phyloP scores from a whole-genome alignment of 2,797 vertebrate genomes.

The Falco berigora region DNA sequence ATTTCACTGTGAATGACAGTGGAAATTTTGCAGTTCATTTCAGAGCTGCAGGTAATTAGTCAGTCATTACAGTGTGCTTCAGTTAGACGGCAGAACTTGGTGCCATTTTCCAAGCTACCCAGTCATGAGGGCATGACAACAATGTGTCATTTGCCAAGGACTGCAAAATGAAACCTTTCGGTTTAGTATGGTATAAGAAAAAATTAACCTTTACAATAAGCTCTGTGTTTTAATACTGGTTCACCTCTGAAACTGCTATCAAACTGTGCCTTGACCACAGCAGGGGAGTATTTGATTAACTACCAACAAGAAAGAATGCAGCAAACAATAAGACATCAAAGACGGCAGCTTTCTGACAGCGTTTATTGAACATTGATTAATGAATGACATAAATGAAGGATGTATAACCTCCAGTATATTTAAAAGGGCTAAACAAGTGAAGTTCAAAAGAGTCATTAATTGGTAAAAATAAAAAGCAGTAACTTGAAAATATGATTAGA shows the following conservation, averaged over 20 bases:
- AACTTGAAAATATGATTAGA: not conserved
- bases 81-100: not conserved
- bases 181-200: not conserved
- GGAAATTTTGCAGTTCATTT: constrained; percentile 15
- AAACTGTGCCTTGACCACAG: constrained; percentile 74
- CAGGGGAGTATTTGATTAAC: constrained; percentile 80
- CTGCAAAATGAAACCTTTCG: not conserved
- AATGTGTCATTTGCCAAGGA: not conserved
- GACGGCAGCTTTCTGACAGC: constrained; percentile 80
- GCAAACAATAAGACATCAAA: constrained; percentile 81
- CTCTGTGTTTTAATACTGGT: not conserved
- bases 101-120: not conserved
- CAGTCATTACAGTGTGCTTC: constrained; percentile 14
- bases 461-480: not conserved
- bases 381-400: constrained; percentile 76
- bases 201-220: not conserved
- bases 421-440: constrained; percentile 8
- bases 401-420: not conserved
- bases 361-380: constrained; percentile 83
- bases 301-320: constrained; percentile 75
- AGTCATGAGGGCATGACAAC: not conserved
- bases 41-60: constrained; percentile 37
- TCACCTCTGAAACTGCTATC: constrained; percentile 45
- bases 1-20: constrained; percentile 33
- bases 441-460: constrained; percentile 21